Evolutionary conservation across 2,113 vertebrate species (phyloP).

Genomic region (Neolamprologus caudopunctatus): DNA sequence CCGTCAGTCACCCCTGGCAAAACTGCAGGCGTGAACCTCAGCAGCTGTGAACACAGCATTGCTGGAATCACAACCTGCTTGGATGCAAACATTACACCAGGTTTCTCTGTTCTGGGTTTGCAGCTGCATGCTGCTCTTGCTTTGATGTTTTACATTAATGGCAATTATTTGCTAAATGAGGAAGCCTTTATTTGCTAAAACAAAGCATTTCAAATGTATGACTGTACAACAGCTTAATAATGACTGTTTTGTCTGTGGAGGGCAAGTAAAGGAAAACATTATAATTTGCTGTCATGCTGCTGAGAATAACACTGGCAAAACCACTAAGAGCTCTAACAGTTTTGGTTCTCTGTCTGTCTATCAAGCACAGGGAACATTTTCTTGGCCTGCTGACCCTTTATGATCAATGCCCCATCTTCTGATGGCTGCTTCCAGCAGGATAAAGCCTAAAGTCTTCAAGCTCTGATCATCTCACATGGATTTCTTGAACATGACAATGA

Average conservation of each 20-base stretch:
- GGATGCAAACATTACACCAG: conserved; percentile 38
- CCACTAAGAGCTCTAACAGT: neutral
- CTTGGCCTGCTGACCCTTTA: neutral
- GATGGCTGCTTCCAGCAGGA: neutral
- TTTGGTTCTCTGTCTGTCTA: neutral
- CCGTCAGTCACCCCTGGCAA: neutral
- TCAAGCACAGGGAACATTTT: neutral
- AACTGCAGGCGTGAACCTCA: conserved; percentile 7
- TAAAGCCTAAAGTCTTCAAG: neutral
- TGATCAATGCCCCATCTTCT: neutral
- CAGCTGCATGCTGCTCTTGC: neutral
- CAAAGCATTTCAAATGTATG: neutral
- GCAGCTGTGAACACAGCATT: conserved; percentile 1
- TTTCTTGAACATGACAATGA: neutral
- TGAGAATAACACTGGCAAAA: neutral
- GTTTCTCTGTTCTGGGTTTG: conserved; percentile 8
- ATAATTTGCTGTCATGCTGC: neutral
- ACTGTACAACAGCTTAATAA: neutral
- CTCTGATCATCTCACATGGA: neutral
- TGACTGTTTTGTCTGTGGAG: neutral
- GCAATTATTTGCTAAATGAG: neutral
- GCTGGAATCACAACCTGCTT: conserved; percentile 5
- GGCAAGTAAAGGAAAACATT: neutral
- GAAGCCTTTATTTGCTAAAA: neutral
- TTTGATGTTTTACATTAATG: conserved; percentile 31